These are phyloP conservation scores for Temnothorax curvispinosus DNA, from an alignment of 1,140 invertebrate genomes.

Conservation along the genomic window DNA sequence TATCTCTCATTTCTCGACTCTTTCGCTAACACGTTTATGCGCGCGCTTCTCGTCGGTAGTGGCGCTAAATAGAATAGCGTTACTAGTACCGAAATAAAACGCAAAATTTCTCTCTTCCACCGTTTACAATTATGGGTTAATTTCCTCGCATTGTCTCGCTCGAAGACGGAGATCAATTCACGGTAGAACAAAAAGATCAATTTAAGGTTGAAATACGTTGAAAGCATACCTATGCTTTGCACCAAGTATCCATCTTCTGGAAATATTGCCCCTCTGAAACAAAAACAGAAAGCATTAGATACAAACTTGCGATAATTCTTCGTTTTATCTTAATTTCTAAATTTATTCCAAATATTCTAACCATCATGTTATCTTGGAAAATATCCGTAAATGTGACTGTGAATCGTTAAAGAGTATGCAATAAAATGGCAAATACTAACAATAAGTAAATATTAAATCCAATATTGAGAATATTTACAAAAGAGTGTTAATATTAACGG, in stretches of 20 bases:
- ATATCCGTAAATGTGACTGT: not conserved
- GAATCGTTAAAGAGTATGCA: not conserved
- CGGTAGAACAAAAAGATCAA: not conserved
- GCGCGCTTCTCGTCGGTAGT: not conserved
- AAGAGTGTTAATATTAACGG: not conserved
- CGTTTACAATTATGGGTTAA: not conserved
- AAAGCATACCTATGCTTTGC: slow-evolving; percentile 67
- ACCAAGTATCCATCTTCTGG: slow-evolving; percentile 68
- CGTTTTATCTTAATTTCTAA: not conserved
- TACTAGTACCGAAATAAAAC: not conserved
- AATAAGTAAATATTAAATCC: not conserved
- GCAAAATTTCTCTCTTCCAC: slow-evolving; percentile 21
- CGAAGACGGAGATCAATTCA: slow-evolving; percentile 6
- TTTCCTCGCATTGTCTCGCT: slow-evolving; percentile 1
- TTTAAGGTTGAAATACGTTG: slow-evolving; percentile 10
- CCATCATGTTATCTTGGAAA: not conserved
- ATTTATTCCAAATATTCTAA: not conserved
- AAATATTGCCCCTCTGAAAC: slow-evolving; percentile 66
- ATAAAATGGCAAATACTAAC: not conserved
- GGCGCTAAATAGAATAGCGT: not conserved
- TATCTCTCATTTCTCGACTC: slow-evolving; percentile 28
- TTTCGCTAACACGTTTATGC: not conserved
- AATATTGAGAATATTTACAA: not conserved
- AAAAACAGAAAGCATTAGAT: slow-evolving; percentile 5
- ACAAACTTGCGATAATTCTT: not conserved